Conservation (phyloP, 2,113 vertebrate species). For the Eulemur rufifrons region DNA sequence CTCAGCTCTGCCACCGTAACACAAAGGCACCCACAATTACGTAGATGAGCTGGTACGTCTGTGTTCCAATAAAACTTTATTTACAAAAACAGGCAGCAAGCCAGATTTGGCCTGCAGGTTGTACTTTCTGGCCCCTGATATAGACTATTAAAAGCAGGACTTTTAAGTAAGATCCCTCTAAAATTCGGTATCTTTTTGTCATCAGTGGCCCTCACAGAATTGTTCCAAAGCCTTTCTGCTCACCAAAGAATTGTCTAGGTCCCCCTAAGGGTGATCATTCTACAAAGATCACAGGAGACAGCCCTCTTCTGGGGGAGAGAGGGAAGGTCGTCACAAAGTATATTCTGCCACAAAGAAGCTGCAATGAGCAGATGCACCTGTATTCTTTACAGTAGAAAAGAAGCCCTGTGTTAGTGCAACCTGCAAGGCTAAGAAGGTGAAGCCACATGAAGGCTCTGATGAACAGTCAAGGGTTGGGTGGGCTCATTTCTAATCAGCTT, state of each 20-base stretch:
- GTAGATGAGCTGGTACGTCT: neutral
- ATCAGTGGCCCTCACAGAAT: neutral
- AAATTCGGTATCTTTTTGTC: neutral
- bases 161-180: neutral
- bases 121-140: neutral
- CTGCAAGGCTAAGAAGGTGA: neutral
- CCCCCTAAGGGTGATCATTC: neutral
- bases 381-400: neutral
- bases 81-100: neutral
- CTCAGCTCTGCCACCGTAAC: neutral
- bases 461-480: neutral
- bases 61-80: neutral
- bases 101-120: neutral
- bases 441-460: fast-evolving
- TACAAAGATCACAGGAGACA: neutral
- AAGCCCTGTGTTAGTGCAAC: neutral
- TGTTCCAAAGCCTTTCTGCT: neutral
- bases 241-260: neutral
- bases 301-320: neutral
- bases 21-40: neutral
- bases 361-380: fast-evolving
- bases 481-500: neutral
- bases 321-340: fast-evolving
- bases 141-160: neutral
- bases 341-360: neutral